Conservation (phyloP, 2,113 vertebrate genomes). For the Sclerurus mexicanus region DNA sequence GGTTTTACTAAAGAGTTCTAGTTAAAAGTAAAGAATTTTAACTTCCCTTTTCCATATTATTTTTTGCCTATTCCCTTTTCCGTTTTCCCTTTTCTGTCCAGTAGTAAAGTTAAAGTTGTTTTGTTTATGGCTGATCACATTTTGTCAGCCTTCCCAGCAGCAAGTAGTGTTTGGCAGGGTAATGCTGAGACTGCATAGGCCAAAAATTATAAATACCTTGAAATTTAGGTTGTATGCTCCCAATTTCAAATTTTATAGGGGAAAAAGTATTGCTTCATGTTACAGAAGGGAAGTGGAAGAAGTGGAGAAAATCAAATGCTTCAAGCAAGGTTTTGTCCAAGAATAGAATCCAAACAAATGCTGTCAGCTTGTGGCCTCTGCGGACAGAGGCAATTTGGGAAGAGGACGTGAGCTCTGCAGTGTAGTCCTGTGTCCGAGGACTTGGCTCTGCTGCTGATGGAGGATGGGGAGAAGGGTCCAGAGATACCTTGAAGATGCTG, state of each 20-base stretch:
- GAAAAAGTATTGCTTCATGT: conserved; percentile 14
- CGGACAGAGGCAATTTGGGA: neutral
- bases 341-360: neutral
- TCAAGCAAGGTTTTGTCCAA: neutral
- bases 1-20: neutral
- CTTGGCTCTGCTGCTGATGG: neutral
- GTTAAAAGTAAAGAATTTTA: neutral
- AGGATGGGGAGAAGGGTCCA: neutral
- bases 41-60: neutral
- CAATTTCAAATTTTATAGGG: conserved; percentile 33
- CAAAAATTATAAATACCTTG: conserved; percentile 55
- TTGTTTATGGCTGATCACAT: conserved; percentile 33
- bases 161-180: conserved; percentile 48
- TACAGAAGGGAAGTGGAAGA: conserved; percentile 21
- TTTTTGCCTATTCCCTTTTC: neutral
- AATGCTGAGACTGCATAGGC: neutral
- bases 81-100: neutral
- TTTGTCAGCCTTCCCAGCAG: conserved; percentile 62
- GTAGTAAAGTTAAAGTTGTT: neutral
- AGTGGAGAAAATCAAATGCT: neutral
- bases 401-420: neutral
- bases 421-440: fast-evolving
- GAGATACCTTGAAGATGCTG: neutral
- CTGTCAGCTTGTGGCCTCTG: neutral
- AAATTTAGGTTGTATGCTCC: conserved; percentile 32